Percentiles rank a stretch among this genome's conserved stretches.
Evolutionary conservation across 2,797 vertebrate species (phyloP).

Genomic region (Diglossa cyanea): DNA sequence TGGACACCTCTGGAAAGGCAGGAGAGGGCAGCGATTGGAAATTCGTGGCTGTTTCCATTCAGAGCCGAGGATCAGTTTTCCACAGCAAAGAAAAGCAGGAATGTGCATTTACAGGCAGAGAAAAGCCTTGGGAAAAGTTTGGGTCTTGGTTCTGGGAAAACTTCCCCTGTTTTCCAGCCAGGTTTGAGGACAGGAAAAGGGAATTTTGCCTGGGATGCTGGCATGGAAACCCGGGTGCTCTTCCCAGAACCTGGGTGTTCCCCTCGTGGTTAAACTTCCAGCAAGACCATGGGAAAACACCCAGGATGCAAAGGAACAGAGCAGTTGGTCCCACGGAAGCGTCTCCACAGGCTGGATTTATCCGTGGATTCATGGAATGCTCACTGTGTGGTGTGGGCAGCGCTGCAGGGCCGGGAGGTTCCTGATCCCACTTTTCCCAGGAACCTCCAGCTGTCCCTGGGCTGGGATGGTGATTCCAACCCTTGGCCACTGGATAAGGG

Average conservation of each 20-base stretch:
- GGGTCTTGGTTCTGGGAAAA: rapidly evolving
- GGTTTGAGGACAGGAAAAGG: background rate
- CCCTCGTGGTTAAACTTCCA: rapidly evolving
- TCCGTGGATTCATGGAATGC: rapidly evolving
- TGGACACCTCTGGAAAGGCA: background rate
- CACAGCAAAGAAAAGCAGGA: rapidly evolving
- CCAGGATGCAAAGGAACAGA: background rate
- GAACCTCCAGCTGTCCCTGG: background rate
- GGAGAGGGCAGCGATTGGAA: background rate
- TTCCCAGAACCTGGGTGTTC: rapidly evolving
- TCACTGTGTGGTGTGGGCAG: rapidly evolving
- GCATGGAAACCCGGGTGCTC: rapidly evolving
- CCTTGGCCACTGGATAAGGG: background rate
- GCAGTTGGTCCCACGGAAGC: rapidly evolving
- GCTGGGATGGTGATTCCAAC: background rate
- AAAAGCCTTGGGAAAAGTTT: background rate
- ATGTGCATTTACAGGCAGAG: rapidly evolving
- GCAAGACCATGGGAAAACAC: background rate
- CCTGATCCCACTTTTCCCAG: background rate
- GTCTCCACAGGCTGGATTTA: background rate
- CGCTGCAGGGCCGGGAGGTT: rapidly evolving
- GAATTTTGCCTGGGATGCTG: background rate
- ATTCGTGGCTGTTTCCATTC: background rate
- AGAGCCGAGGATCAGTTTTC: background rate
- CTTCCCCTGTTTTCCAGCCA: rapidly evolving